Conservation (phyloP, 2,113 vertebrate species). For the Chloroceryle aenea region DNA sequence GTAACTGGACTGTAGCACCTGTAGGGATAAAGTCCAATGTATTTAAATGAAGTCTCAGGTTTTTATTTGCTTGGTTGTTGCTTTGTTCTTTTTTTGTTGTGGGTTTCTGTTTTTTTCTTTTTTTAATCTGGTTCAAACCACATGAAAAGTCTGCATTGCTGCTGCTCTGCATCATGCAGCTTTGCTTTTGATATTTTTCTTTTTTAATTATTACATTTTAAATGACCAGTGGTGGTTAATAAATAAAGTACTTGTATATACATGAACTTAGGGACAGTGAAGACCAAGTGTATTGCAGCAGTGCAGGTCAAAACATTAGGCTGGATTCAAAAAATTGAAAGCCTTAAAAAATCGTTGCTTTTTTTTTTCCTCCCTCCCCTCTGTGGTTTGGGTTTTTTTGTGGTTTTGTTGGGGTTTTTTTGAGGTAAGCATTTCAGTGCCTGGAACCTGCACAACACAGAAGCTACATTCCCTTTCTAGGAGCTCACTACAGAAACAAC, state of each 20-base stretch:
- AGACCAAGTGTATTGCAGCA: slow-evolving; percentile 49
- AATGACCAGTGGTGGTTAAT: slow-evolving; percentile 78
- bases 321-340: slow-evolving; percentile 61
- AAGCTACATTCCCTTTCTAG: neutral
- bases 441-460: slow-evolving; percentile 4
- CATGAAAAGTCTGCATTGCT: neutral
- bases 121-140: neutral
- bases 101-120: neutral
- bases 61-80: neutral
- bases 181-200: slow-evolving; percentile 19
- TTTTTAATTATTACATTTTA: slow-evolving; percentile 11
- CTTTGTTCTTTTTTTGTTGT: neutral
- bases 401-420: neutral
- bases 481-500: neutral
- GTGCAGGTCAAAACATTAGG: slow-evolving; percentile 26
- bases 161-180: slow-evolving; percentile 9
- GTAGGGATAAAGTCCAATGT: slow-evolving; percentile 41
- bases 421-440: slow-evolving; percentile 76
- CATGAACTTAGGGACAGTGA: slow-evolving; percentile 57
- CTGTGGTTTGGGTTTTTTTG: neutral
- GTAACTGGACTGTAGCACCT: slow-evolving; percentile 57
- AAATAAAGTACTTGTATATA: slow-evolving; percentile 83
- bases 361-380: neutral
- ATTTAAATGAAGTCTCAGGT: slow-evolving; percentile 4
- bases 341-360: slow-evolving; percentile 38